Base-by-base conservation (phyloP, 2,113 vertebrate genomes). In the Athene cunicularia region DNA sequence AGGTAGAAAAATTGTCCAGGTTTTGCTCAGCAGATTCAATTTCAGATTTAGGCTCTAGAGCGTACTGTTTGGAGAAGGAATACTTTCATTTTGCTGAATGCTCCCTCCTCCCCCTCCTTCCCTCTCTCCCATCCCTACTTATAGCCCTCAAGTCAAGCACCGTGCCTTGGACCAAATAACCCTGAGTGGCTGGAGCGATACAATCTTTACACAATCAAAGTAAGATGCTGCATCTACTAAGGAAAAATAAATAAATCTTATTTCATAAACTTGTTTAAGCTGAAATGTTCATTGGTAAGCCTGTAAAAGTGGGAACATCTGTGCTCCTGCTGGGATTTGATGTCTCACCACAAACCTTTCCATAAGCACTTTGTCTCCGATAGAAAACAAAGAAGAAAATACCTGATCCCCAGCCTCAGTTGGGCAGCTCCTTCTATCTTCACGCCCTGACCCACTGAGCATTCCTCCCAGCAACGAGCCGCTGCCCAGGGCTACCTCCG, bases 401-500 rank as follows among this genome's bases (percentile, higher is more conserved):
- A 99, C 99, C 99, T 99, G 99, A 98, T 98, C 97, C 98, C 93
- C 96, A 96, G 77, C 95, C 97, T 96, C 97, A 96, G 97, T 71
- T 97, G 97, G 94, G 95, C 93, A 97, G 95, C 96, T 98, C 96
- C 97, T 77, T 83, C 64, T 83, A 94, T 98, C 98, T 95, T 96
- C 98, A 95, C 63, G 83, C 97, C 96, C 98, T 97, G 99, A 99
- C 97, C 98, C 96, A 98, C 77, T 71, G 97, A 72, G 97, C 98
- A 99, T 99, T 99, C 99, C 98, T 99, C 97, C 83, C 83, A 94
- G 97, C 96, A 92, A 87, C 77, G 81, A 95, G 98, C 98, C 97
- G 97, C 98, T 98, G 98, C 98, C 99, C 98, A 98, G 99, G 99
- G 98, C 98, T 99, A 99, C 99, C 97, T 99, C 98, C 73, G 45